Percentiles rank a stretch among this genome's conserved stretches.
Evolutionary conservation across 2,113 vertebrate species (phyloP).

Genomic region (Piaya cayana): DNA sequence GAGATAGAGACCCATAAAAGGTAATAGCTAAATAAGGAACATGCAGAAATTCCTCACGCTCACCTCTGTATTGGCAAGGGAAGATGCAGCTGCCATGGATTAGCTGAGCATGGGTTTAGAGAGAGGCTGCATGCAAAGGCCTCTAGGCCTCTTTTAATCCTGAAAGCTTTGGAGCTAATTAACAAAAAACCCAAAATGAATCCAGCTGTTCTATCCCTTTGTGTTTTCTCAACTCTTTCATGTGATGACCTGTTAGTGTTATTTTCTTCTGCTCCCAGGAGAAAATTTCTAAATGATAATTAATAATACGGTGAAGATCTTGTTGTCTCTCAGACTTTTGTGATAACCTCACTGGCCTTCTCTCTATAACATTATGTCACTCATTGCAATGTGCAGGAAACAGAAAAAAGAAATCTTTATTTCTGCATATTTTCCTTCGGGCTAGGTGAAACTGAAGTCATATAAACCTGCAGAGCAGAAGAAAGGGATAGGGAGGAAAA

Average conservation of each 20-base stretch:
- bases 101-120: constrained; percentile 46
- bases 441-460: neutral
- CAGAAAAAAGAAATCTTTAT: neutral
- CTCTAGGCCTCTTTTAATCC: constrained; percentile 7
- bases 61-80: constrained; percentile 59
- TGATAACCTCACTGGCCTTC: neutral
- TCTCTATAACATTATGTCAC: neutral
- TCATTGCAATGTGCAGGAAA: neutral
- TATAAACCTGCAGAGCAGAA: neutral
- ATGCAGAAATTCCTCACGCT: constrained; percentile 49
- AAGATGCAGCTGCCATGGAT: constrained; percentile 60
- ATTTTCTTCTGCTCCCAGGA: neutral
- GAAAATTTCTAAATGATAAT: neutral
- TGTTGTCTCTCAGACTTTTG: neutral
- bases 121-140: neutral
- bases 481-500: neutral
- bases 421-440: neutral
- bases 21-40: constrained; percentile 46
- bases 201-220: neutral
- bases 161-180: constrained; percentile 14
- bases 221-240: neutral
- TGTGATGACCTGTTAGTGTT: neutral
- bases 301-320: neutral
- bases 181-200: neutral
- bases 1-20: constrained; percentile 48